Conservation (phyloP, 2,113 vertebrate species). For the Nerophis lumbriciformis region DNA sequence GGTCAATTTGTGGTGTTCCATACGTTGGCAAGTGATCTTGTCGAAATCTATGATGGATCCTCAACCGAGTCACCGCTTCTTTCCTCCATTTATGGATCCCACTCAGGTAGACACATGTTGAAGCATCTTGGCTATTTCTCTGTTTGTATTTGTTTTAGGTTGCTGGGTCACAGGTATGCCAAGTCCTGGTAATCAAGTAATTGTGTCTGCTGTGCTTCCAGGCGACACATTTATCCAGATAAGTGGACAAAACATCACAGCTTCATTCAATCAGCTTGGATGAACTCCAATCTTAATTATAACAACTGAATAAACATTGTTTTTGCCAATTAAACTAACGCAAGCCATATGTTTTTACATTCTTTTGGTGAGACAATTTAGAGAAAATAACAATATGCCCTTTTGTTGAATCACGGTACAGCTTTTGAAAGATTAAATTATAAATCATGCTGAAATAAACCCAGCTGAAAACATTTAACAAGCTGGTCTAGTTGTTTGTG, state of each 20-base stretch:
- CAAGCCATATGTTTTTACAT: conserved; percentile 15
- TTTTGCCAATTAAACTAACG: conserved; percentile 17
- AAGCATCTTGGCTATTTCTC: neutral
- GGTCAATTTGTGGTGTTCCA: conserved; percentile 98
- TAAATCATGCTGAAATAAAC: neutral
- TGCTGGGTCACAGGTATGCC: neutral
- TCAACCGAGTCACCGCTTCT: conserved; percentile 85
- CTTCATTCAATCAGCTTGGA: neutral
- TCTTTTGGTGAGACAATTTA: conserved; percentile 1
- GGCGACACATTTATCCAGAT: neutral
- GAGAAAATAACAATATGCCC: neutral
- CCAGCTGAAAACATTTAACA: neutral
- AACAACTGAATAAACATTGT: conserved; percentile 15
- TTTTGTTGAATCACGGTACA: neutral
- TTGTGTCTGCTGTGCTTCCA: neutral
- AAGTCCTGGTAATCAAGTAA: conserved; percentile 1
- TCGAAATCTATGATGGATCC: conserved; percentile 91
- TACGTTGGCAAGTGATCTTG: conserved; percentile 85
- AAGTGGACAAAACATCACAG: neutral
- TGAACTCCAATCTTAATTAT: conserved; percentile 9
- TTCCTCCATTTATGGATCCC: conserved; percentile 91
- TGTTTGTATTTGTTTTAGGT: neutral
- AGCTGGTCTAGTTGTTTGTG: neutral
- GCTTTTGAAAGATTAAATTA: neutral
- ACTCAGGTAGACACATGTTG: conserved; percentile 80